Conservation (phyloP, 2,113 vertebrate genomes). For the Solea senegalensis region DNA sequence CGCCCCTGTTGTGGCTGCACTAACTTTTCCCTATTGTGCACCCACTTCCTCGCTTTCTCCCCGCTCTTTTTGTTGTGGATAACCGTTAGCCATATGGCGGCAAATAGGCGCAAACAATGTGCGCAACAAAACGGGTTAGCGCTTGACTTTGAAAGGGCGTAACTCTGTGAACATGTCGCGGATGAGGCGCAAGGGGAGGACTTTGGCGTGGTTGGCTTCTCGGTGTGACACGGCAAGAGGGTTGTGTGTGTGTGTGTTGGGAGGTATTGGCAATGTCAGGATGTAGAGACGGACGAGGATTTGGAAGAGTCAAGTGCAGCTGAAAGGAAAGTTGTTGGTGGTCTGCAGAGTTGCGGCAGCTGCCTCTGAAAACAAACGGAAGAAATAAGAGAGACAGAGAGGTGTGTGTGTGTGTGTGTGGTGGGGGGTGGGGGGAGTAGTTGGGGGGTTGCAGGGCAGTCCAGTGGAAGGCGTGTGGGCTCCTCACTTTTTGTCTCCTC, state of each 20-base stretch:
- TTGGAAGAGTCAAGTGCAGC: conserved; percentile 78
- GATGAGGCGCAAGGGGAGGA: conserved; percentile 58
- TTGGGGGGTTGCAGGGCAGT: conserved; percentile 35
- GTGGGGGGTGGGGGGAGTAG: not conserved
- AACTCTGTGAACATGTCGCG: conserved; percentile 58
- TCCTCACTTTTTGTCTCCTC: conserved; percentile 47
- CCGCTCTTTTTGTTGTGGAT: conserved; percentile 37
- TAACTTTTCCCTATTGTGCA: conserved; percentile 13
- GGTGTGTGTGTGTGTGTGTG: not conserved
- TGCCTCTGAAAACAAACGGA: conserved; percentile 76
- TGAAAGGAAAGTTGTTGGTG: conserved; percentile 80
- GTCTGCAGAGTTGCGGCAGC: conserved; percentile 76
- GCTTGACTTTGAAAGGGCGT: conserved; percentile 64
- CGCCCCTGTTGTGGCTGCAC: conserved; percentile 18
- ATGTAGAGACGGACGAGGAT: conserved; percentile 76
- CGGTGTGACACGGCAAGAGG: conserved; percentile 43
- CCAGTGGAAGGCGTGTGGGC: conserved; percentile 54
- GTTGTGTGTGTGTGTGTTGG: not conserved
- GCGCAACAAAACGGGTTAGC: conserved; percentile 44
- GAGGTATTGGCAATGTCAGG: conserved; percentile 69
- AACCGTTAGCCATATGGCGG: conserved; percentile 66
- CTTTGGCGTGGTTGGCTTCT: conserved; percentile 57
- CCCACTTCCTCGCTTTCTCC: conserved; percentile 26
- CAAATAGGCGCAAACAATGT: conserved; percentile 46
- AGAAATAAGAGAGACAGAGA: conserved; percentile 70